These are phyloP conservation scores for Colletes collaris DNA, from an alignment of 2,888 invertebrate species.

Conservation along the genomic window DNA sequence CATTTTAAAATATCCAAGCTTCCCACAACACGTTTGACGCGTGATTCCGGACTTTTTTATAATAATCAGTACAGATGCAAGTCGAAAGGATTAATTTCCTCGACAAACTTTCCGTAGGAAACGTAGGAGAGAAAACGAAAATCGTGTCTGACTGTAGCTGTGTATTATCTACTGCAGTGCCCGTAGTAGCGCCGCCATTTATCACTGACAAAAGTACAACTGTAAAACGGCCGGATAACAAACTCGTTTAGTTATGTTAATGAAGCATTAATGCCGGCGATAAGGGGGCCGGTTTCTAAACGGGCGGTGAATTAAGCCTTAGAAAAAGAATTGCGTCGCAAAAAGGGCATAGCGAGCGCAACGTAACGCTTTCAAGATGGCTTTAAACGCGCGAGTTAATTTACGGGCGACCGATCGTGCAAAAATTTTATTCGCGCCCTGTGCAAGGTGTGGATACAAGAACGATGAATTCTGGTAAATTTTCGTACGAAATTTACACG, in stretches of 20 bases:
- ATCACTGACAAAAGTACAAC: constrained; percentile 37
- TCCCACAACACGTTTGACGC: too few relatives aligned
- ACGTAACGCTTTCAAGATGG: background rate
- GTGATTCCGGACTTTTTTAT: too few relatives aligned
- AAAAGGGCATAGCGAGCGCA: background rate
- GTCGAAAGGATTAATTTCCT: too few relatives aligned
- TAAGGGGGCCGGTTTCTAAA: background rate
- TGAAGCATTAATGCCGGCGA: constrained; percentile 37
- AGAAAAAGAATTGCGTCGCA: background rate
- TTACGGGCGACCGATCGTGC: too few relatives aligned
- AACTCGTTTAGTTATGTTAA: constrained; percentile 57
- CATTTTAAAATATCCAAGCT: too few relatives aligned
- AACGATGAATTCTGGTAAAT: too few relatives aligned
- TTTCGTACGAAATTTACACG: too few relatives aligned
- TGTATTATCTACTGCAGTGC: constrained; percentile 10
- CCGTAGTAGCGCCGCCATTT: constrained; percentile 33
- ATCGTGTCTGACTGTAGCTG: constrained; percentile 4
- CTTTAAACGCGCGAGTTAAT: background rate
- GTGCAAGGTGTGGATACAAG: too few relatives aligned
- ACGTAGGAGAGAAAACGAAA: background rate
- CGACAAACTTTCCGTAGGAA: too few relatives aligned
- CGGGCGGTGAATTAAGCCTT: background rate
- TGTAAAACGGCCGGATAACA: constrained; percentile 16
- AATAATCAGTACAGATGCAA: too few relatives aligned
- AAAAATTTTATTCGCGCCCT: too few relatives aligned